Base-by-base conservation (phyloP, 2,888 invertebrate species). In the Mythimna ferrago region DNA sequence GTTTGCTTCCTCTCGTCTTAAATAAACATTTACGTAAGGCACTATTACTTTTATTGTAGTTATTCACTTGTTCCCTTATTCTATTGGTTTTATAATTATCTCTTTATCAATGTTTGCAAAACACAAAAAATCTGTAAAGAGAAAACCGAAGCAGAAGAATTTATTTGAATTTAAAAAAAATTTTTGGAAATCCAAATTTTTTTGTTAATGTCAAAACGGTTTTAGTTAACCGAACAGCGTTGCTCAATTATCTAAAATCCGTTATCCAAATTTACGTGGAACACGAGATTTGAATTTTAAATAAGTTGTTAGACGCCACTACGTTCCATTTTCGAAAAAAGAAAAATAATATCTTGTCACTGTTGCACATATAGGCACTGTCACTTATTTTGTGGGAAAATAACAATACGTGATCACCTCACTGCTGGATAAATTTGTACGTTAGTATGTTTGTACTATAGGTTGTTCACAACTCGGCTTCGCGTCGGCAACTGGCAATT, bases 361-460 rank as follows among this genome's bases (percentile, higher is more conserved):
- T 91, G 84, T 91, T 89, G 91, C 89, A 90, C 89, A 87, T 81
- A 73, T 92, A 93, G 92, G 92, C 96, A 96, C 95, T 94, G 93
- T 93, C 95, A 95, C 95, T 92, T 85, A 67, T 78, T 76, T 84
- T 86, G 81, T 82, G 84, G 80, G 84, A 89, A 90, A 88, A 87
- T 86, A 87, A 90, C 89, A 87, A 86, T 87, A 91, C 89, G 86
- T 86, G 90, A 91, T 93, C 94, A 95, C 94, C 94, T 94, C 95
- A 95, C 94, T 93, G 89, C 86, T 90, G 88, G 87, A 89, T 92
- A 94, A 94, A 94, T 95, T 95, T 95, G 95, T 94, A 96, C 95
- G 94, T 89, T 89, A 88, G 61, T 85, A 88, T 87, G 71, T 95
- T 96, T 96, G 96, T 96, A 96, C 96, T 96, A 94, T 95, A 88